Base-by-base conservation (phyloP, 2,797 vertebrate genomes). In the Scomberomorus guttatus region DNA sequence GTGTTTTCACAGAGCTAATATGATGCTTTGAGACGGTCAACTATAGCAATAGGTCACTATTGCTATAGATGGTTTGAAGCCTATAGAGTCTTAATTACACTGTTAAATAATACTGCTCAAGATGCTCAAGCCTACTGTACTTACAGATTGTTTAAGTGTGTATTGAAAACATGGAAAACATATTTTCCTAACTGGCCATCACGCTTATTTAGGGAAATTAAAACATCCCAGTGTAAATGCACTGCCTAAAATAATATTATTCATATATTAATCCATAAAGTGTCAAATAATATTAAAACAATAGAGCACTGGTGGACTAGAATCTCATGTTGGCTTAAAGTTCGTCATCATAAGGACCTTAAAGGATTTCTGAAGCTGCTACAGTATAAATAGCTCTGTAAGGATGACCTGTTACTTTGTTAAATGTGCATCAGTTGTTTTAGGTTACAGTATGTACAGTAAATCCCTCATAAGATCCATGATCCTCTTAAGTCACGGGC, bases 401-500 rank as follows among this genome's bases (percentile, higher is more conserved):
- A 70, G 32, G 80, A 59, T 44, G 73, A 90, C 71, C 75, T 84
- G 66, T 68, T 81, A 78, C 65, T 76, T 60, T 81, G 77, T 84
- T 86, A 84, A 86, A 86, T 81, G 78, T 72, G 83, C 70, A 79
- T 81, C 60, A 65, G 62, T 70, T 86, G 79, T 79, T 85, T 87
- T 85, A 88, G 79, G 61, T 65, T 84, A 80, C 65, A 76, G 58
- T 63, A 54, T 50, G 61, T 60, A 59, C 55, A 72, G 69, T 86
- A 82, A 88, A 86, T 76, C 81, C 75, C 72, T 72, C 56, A 77
- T 82, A 87, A 89, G 82, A 87, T 87, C 85, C 69, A 79, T 81
- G 79, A 86, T 70, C 82, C 85, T 89, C 81, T 90, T 68, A 88
- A 89, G 82, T 90, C 90, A 89, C 37, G 63, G 78, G 79, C 75